Percentiles rank a stretch among this genome's conserved stretches.
phyloP scores from a whole-genome alignment of 1,140 invertebrate species.

The Atta colombica region DNA sequence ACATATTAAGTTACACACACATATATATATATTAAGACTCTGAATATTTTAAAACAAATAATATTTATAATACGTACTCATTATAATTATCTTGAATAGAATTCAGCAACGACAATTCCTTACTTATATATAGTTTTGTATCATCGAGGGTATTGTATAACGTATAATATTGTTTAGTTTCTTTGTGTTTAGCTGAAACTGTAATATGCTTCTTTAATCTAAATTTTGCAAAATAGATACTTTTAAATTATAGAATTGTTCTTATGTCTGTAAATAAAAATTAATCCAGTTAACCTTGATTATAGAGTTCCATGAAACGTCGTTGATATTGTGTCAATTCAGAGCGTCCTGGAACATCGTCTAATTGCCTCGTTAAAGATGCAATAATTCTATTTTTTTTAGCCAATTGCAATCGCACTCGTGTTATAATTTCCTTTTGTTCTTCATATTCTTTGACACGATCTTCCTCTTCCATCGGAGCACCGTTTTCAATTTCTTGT shows the following conservation, averaged over 20 bases:
- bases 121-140: constrained; percentile 95
- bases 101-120: constrained; percentile 96
- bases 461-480: constrained; percentile 78
- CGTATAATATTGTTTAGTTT: constrained; percentile 99
- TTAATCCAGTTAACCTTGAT: constrained; percentile 91
- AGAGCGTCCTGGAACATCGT: constrained; percentile 96
- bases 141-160: constrained; percentile 98
- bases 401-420: constrained; percentile 90
- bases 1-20: constrained; percentile 36
- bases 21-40: constrained; percentile 13
- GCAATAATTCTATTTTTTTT: constrained; percentile 94
- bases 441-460: constrained; percentile 87
- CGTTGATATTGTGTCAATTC: constrained; percentile 98
- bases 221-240: constrained; percentile 15
- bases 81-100: constrained; percentile 97
- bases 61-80: constrained; percentile 89
- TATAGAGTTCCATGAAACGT: constrained; percentile 98
- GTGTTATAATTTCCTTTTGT: constrained; percentile 88
- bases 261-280: background rate
- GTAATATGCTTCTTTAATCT: constrained; percentile 78
- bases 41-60: constrained; percentile 37
- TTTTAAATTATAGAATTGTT: background rate
- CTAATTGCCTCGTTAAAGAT: constrained; percentile 92
- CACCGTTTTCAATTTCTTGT: constrained; percentile 84
- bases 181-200: constrained; percentile 97